Conservation (phyloP, 2,888 invertebrate species). For the Caenorhabditis sp. region DNA sequence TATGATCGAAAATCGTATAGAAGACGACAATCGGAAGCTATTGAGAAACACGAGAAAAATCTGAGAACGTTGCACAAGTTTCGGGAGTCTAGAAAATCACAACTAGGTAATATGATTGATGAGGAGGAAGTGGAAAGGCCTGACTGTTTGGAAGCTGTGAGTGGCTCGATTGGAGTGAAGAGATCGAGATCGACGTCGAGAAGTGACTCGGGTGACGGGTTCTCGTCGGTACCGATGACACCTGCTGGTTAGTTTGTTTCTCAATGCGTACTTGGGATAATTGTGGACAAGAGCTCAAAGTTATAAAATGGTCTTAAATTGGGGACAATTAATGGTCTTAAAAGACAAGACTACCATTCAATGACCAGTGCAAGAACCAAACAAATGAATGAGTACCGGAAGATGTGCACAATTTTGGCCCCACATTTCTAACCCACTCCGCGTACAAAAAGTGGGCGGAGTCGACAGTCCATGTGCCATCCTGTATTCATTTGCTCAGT, state of each 20-base stretch:
- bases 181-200: background rate
- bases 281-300: too few relatives aligned
- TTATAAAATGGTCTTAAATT: too few relatives aligned
- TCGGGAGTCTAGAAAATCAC: constrained; percentile 2
- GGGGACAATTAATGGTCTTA: too few relatives aligned
- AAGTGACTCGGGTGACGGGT: constrained; percentile 19
- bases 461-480: too few relatives aligned
- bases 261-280: background rate
- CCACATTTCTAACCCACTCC: too few relatives aligned
- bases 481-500: too few relatives aligned
- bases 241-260: constrained; percentile 8
- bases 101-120: background rate
- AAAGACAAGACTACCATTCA: too few relatives aligned
- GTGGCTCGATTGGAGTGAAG: background rate
- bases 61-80: background rate
- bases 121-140: constrained; percentile 15
- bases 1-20: constrained; percentile 27
- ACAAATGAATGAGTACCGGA: too few relatives aligned
- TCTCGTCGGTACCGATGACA: constrained; percentile 32
- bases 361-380: too few relatives aligned
- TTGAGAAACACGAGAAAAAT: constrained; percentile 17
- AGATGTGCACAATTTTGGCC: too few relatives aligned
- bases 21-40: constrained; percentile 31
- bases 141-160: background rate
- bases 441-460: too few relatives aligned